Evolutionary conservation across 2,888 invertebrate species (phyloP), one percentile per base, ranked within the genome.

Genomic region (Sepioteuthis lessoniana): DNA sequence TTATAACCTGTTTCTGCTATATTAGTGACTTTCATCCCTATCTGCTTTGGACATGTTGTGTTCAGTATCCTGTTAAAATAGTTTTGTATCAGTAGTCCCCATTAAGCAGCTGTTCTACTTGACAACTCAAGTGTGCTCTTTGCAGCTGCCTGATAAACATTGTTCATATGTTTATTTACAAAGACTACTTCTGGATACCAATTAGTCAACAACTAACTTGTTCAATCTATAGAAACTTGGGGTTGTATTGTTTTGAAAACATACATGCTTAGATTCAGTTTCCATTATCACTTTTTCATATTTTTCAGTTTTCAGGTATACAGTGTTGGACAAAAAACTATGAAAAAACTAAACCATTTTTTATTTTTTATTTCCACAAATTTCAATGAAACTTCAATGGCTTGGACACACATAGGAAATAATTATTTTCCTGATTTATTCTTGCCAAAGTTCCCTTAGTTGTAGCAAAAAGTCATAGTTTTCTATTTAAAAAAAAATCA

Each of bases 121-220:
- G n/a, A 76, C 76, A 76, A 76, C n/a, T 76, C 76, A 76, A 76
- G 76, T 76, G 76, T 76, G n/a, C n/a, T 76, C 76, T 76, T 76
- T 76, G 76, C 76, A 76, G 19, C n/a, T 76, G 76, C n/a, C 76
- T 76, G 76, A 76, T 76, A 76, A 76, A 76, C 76, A 76, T 76
- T 76, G 76, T 76, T 76, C 76, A 25, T 60, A 60, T 76, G 76
- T 76, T 76, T 76, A 76, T 76, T 76, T 76, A 76, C 76, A 35
- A 76, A 76, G n/a, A n/a, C 76, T 35, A 35, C 76, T 76, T 76
- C 19, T 76, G 76, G n/a, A n/a, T 76, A 76, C 76, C 76, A 76
- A 76, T 76, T 76, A 76, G 76, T 76, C 76, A 76, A 76, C 76
- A 76, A 76, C 76, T 76, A 16, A n/a, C 0, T 76, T 76, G 5